A percentile compares a stretch with the other conserved stretches of the same genome.
phyloP scores from a whole-genome alignment of 30 jellyfish, hydroid and myxozoan genomes.

The Clytia hemisphaerica region DNA sequence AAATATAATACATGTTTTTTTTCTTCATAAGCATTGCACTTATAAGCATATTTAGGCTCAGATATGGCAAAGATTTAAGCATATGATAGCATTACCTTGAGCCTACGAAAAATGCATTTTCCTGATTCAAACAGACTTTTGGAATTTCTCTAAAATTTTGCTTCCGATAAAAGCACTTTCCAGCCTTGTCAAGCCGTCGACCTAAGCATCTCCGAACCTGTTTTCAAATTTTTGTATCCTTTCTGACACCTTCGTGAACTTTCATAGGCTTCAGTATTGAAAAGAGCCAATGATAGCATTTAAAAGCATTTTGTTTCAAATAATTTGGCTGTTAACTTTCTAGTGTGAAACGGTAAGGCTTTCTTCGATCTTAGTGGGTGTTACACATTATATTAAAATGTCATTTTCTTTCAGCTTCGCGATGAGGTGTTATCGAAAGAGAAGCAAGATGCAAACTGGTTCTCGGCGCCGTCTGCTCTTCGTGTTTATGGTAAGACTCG shows the following conservation, averaged over 20 bases:
- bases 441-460: conserved; percentile 95
- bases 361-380: not conserved
- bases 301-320: not conserved
- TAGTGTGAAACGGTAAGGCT: not conserved
- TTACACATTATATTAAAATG: not conserved
- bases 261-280: too few relatives aligned
- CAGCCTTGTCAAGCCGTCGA: too few relatives aligned
- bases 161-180: too few relatives aligned
- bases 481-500: conserved; percentile 58
- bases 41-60: too few relatives aligned
- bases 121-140: not conserved
- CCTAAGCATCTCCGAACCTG: too few relatives aligned
- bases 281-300: too few relatives aligned
- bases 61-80: too few relatives aligned
- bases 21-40: too few relatives aligned
- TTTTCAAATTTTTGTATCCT: too few relatives aligned
- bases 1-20: not conserved
- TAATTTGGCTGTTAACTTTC: not conserved
- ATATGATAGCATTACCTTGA: not conserved
- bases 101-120: not conserved
- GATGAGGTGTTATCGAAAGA: conserved; percentile 93
- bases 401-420: conserved; percentile 30
- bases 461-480: conserved; percentile 95
- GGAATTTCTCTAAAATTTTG: too few relatives aligned
- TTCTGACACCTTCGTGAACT: too few relatives aligned